Conservation (phyloP, 2,888 invertebrate genomes). For the Acanthacorydalis orientalis region DNA sequence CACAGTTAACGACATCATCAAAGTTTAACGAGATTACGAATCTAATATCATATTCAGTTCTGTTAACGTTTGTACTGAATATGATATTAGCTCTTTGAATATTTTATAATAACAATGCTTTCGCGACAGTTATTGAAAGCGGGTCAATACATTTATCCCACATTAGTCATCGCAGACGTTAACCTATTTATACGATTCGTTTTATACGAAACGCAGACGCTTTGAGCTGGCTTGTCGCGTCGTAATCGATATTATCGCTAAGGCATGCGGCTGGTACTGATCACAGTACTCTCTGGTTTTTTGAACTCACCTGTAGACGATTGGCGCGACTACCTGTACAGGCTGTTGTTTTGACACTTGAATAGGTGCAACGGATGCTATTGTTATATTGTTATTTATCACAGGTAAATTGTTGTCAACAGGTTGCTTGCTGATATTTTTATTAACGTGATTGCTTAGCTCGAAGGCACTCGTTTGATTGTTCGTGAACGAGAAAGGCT, state of each 20-base stretch:
- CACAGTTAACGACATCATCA: too few species aligned
- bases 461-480: not conserved
- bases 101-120: not conserved
- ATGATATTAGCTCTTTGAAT: not conserved
- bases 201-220: too few species aligned
- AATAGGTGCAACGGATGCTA: not conserved
- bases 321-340: slow-evolving; percentile 22
- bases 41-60: too few species aligned
- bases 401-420: slow-evolving; percentile 12
- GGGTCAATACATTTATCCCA: too few species aligned
- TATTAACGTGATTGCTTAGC: not conserved
- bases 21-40: too few species aligned
- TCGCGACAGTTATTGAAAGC: too few species aligned
- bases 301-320: slow-evolving; percentile 18
- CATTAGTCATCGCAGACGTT: too few species aligned
- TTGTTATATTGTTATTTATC: slow-evolving; percentile 11
- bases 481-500: not conserved
- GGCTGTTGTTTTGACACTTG: slow-evolving; percentile 12
- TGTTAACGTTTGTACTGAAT: not conserved
- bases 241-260: too few species aligned
- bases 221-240: too few species aligned
- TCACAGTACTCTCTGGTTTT: too few species aligned
- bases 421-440: slow-evolving; percentile 11
- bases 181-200: too few species aligned
- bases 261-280: too few species aligned